Evolutionary conservation across 2,888 invertebrate species (phyloP), one percentile per base, ranked within the genome.

Genomic region (Cactoblastis cactorum): DNA sequence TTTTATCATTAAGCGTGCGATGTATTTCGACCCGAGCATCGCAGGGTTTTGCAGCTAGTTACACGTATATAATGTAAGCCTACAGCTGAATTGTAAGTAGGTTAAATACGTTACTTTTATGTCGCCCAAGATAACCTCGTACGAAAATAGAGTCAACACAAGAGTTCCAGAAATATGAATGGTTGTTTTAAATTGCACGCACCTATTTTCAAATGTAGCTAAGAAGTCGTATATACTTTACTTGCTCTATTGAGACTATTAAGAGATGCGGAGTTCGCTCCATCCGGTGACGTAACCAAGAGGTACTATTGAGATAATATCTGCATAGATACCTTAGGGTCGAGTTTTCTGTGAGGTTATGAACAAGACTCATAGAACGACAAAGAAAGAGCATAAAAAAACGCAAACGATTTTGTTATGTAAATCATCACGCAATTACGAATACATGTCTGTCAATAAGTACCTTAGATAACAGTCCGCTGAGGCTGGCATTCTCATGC

Each of bases 211-310:
- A 28, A 28, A 6, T 28, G 8, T 28, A 8, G 8, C 9, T 1
- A 9, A 6, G 3, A 28, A 9, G 37, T 52, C 18, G n/a, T 48
- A 24, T 28, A 22, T 11, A 35, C n/a, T 47, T 6, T 4, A 37
- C 50, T 52, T 46, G 55, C 51, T 54, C 54, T 53, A 59, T 51
- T 56, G 56, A 53, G 56, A 5, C 22, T 22, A 22, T 22, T 22
- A 4, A n/a, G n/a, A n/a, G 56, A 55, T 54, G 59, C 56, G 54
- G 54, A 54, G 57, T 54, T 55, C 53, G 50, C 33, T 12, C 38
- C 66, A 65, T 71, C 70, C 67, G 71, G 64, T 72, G 72, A 74
- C 61, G 65, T 60, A 62, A 67, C 52, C 38, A 45, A 12, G 12
- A 35, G 11, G 32, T 32, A 32, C 3, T 28, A n/a, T n/a, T n/a